phyloP scores from a whole-genome alignment of 2,113 vertebrate species.

The Nycticryphes semicollaris region DNA sequence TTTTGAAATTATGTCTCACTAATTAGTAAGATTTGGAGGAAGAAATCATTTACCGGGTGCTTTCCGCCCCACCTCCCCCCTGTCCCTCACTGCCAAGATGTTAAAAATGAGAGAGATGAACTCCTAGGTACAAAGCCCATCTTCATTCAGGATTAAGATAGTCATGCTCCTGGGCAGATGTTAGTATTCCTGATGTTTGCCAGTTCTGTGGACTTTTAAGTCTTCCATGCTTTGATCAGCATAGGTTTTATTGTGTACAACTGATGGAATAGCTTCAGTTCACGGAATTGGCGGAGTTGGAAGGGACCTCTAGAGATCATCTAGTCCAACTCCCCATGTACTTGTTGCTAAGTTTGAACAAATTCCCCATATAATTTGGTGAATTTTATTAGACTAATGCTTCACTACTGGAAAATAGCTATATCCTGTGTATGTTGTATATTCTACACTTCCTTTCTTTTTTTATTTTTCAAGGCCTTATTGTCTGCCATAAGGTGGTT shows the following conservation, averaged over 20 bases:
- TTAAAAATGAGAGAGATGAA: background rate
- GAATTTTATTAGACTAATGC: background rate
- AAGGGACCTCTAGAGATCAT: too few species aligned
- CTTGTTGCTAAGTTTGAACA: background rate
- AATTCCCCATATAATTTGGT: background rate
- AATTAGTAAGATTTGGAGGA: background rate
- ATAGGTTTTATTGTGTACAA: background rate
- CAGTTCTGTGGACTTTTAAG: background rate
- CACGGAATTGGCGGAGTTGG: too few species aligned
- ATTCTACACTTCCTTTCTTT: background rate
- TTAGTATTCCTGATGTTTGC: background rate
- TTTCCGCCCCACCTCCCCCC: too few species aligned
- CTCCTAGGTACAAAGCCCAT: background rate
- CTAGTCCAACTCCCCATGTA: too few species aligned
- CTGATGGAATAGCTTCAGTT: background rate
- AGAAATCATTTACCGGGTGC: background rate
- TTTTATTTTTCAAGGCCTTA: background rate
- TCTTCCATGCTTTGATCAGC: background rate
- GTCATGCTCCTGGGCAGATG: background rate
- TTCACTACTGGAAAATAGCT: background rate
- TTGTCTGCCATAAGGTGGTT: background rate
- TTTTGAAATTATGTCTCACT: background rate
- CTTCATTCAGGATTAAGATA: background rate
- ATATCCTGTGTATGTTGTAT: background rate
- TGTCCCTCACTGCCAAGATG: accelerated